These are phyloP conservation scores for Brachylomia viminalis DNA, from an alignment of 2,888 invertebrate genomes.

Conservation along the genomic window DNA sequence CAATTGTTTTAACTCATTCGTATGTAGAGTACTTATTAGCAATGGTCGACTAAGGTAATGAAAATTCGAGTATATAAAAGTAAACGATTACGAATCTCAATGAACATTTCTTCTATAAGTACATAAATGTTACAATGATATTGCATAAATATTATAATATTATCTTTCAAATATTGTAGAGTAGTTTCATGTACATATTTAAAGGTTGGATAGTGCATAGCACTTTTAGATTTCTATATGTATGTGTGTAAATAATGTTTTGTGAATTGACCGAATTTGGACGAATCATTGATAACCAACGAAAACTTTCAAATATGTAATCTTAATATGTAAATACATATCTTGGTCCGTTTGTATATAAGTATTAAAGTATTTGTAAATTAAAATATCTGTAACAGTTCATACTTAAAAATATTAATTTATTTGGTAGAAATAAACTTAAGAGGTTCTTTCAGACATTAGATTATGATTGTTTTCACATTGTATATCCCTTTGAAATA, in stretches of 20 bases:
- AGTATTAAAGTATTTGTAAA: constrained; percentile 71
- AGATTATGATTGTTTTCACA: constrained; percentile 70
- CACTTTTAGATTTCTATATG: constrained; percentile 74
- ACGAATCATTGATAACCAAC: constrained; percentile 76
- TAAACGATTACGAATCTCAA: constrained; percentile 60
- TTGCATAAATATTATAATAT: constrained; percentile 34
- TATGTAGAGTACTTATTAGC: constrained; percentile 66
- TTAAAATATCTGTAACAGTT: constrained; percentile 64
- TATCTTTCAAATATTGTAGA: constrained; percentile 60
- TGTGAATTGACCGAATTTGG: constrained; percentile 75
- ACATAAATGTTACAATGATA: constrained; percentile 53
- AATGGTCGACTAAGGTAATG: constrained; percentile 39
- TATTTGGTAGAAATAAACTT: constrained; percentile 66
- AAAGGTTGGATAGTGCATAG: constrained; percentile 80
- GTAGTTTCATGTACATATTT: constrained; percentile 70
- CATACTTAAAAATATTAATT: constrained; percentile 55
- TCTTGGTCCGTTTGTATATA: constrained; percentile 80
- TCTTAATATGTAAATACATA: constrained; percentile 81
- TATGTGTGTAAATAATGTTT: constrained; percentile 74
- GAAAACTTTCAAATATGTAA: constrained; percentile 73
- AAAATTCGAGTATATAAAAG: constrained; percentile 35
- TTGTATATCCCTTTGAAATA: constrained; percentile 88
- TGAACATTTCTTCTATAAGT: constrained; percentile 46
- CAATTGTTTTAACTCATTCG: constrained; percentile 80
- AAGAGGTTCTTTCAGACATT: constrained; percentile 58